phyloP scores from a whole-genome alignment of 2,113 vertebrate species.

The Zosterops lateralis region DNA sequence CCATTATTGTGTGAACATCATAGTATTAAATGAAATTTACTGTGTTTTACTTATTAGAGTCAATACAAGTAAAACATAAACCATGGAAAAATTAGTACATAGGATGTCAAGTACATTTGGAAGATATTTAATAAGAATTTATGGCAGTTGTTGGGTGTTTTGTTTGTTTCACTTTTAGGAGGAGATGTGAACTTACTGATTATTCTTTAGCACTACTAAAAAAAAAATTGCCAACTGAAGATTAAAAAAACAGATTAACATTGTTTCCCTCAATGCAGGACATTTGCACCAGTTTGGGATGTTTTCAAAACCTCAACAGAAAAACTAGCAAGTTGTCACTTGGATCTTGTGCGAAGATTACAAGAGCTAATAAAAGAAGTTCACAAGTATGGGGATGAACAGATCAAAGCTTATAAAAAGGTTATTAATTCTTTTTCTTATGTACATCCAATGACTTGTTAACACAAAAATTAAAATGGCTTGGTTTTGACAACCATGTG shows the following conservation, averaged over 20 bases:
- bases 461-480: neutral
- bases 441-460: neutral
- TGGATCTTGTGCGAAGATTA: constrained; percentile 92
- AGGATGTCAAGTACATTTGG: neutral
- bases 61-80: neutral
- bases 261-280: constrained; percentile 73
- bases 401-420: constrained; percentile 97
- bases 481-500: constrained; percentile 50
- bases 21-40: neutral
- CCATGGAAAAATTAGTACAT: neutral
- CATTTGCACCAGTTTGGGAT: constrained; percentile 95
- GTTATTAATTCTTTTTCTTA: constrained; percentile 59
- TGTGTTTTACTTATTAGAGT: neutral
- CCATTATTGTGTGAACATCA: neutral
- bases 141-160: neutral
- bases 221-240: neutral
- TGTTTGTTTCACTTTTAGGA: neutral
- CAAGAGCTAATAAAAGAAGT: constrained; percentile 97
- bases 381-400: constrained; percentile 96
- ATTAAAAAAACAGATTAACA: neutral
- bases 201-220: neutral
- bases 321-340: constrained; percentile 91
- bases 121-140: neutral
- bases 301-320: constrained; percentile 95
- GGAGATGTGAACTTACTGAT: neutral